phyloP scores from a whole-genome alignment of 92 coral and sea anemone species.

The Paramuricea clavata region DNA sequence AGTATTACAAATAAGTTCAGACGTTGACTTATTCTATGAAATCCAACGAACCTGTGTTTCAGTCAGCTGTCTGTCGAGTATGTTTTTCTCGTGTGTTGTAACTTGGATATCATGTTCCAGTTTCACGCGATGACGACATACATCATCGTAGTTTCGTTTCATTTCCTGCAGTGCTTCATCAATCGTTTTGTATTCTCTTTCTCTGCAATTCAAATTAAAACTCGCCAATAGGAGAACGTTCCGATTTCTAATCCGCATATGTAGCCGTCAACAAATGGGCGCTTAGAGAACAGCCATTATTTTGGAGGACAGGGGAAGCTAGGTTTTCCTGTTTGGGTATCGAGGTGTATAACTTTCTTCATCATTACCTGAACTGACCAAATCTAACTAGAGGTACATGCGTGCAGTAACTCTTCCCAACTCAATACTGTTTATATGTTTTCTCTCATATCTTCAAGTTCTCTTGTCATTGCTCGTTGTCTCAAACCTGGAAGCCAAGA shows the following conservation, averaged over 20 bases:
- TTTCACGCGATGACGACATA: slow-evolving; percentile 9
- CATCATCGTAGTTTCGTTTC: slow-evolving; percentile 1
- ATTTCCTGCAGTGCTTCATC: background rate
- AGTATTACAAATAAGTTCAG: too few relatives aligned
- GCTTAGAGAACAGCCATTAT: too few relatives aligned
- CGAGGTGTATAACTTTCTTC: too few relatives aligned
- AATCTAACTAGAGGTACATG: too few relatives aligned
- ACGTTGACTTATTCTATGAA: background rate
- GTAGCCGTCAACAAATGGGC: background rate
- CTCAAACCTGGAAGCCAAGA: too few relatives aligned
- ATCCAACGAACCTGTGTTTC: slow-evolving; percentile 13
- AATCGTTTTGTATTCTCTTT: background rate
- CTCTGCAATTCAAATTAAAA: background rate
- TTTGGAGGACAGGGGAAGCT: too few relatives aligned
- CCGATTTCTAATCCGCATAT: background rate
- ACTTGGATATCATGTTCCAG: slow-evolving; percentile 17
- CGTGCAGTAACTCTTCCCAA: too few relatives aligned
- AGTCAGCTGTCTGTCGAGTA: slow-evolving; percentile 5
- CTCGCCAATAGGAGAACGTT: background rate
- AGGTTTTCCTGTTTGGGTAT: too few relatives aligned
- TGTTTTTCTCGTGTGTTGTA: background rate
- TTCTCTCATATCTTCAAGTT: too few relatives aligned
- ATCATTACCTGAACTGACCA: too few relatives aligned
- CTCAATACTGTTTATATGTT: too few relatives aligned
- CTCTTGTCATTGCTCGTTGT: too few relatives aligned